Conservation (phyloP, 2,888 invertebrate genomes). For the Chaitophorus viminalis region DNA sequence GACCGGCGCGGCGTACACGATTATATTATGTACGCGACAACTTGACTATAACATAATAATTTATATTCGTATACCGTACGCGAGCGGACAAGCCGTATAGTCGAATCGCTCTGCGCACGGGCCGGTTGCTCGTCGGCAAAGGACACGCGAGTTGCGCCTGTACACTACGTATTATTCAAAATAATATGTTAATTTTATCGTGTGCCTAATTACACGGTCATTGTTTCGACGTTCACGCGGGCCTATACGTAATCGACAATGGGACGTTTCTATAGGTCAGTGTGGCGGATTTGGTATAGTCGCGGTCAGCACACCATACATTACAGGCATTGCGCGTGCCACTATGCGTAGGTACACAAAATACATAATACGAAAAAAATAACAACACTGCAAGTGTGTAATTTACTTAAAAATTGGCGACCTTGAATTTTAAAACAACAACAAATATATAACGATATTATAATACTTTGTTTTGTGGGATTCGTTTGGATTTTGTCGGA, state of each 20-base stretch:
- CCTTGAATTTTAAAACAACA: constrained; percentile 23
- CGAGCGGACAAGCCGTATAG: too few species aligned
- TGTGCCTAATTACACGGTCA: constrained; percentile 46
- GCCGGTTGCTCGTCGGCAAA: not conserved
- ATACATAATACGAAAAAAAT: too few species aligned
- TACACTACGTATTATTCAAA: constrained; percentile 22
- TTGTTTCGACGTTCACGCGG: constrained; percentile 34
- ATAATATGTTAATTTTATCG: constrained; percentile 34
- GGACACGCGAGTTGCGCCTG: not conserved
- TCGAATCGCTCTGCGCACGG: not conserved
- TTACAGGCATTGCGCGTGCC: not conserved
- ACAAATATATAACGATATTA: not conserved
- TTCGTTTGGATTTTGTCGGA: not conserved
- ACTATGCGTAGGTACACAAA: not conserved
- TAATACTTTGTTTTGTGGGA: not conserved
- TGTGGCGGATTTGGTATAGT: not conserved
- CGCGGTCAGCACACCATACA: not conserved
- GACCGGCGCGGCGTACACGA: too few species aligned
- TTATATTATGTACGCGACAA: too few species aligned
- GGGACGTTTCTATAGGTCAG: constrained; percentile 37
- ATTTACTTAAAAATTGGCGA: constrained; percentile 2
- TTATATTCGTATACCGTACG: too few species aligned
- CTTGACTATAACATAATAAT: too few species aligned
- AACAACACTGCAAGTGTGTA: not conserved
- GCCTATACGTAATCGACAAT: constrained; percentile 16